A percentile compares a stretch with the other conserved stretches of the same genome.
Conservation (phyloP, 2,888 invertebrate genomes). For the Acrobasis repandana region DNA sequence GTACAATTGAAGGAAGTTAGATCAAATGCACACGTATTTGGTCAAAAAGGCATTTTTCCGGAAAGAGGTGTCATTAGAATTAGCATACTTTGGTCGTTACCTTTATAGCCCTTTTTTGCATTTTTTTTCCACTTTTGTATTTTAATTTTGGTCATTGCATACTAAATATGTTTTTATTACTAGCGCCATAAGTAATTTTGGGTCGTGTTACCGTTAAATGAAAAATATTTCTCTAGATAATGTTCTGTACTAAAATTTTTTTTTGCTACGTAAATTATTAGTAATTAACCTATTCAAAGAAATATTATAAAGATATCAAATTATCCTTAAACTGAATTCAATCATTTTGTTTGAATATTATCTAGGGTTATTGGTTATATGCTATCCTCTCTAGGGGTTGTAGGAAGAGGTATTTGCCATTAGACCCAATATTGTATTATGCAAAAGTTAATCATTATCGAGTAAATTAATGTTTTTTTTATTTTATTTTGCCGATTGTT, state of each 20-base stretch:
- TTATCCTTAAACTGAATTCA: too few species aligned
- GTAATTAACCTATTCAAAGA: too few species aligned
- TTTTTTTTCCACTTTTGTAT: constrained; percentile 11
- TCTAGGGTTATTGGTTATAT: too few species aligned
- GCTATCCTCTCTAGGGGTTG: too few species aligned
- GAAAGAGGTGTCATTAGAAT: constrained; percentile 4
- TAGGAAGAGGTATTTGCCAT: too few species aligned
- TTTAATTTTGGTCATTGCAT: background rate
- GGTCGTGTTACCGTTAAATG: background rate
- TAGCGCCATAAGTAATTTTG: background rate
- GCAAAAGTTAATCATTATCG: too few species aligned
- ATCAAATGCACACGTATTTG: background rate
- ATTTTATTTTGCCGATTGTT: too few species aligned
- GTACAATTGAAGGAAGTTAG: background rate
- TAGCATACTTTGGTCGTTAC: constrained; percentile 10
- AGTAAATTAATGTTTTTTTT: too few species aligned
- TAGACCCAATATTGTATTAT: too few species aligned
- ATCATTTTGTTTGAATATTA: too few species aligned
- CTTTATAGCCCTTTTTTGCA: constrained; percentile 5
- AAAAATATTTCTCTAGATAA: background rate
- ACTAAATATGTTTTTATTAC: background rate
- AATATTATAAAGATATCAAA: too few species aligned
- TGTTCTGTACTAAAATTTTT: background rate
- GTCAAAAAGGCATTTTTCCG: constrained; percentile 1
- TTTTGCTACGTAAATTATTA: too few species aligned